Evolutionary conservation across 2,888 invertebrate species (phyloP).

Genomic region (Archaeoteleia sp.): DNA sequence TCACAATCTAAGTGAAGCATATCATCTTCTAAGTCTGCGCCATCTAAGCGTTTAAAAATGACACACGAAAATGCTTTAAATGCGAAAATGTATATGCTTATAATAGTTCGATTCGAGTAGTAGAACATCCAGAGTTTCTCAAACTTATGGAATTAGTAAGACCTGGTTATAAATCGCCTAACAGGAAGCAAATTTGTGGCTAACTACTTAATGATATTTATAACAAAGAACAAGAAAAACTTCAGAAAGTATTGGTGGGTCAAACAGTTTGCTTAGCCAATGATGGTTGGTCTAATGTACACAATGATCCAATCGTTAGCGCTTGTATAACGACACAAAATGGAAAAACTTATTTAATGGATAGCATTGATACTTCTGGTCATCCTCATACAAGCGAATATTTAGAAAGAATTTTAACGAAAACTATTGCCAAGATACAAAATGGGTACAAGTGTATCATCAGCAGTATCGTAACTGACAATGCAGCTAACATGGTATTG

Average conservation of each 20-base stretch:
- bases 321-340: conserved; percentile 21
- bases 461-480: conserved; percentile 1
- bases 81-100: conserved; percentile 27
- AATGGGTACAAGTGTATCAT: background rate
- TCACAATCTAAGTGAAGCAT: too few species aligned
- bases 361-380: conserved; percentile 31
- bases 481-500: conserved; percentile 1
- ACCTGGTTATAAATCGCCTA: conserved; percentile 35
- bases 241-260: background rate
- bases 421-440: background rate
- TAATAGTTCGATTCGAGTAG: conserved; percentile 13
- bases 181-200: conserved; percentile 19
- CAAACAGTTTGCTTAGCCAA: background rate
- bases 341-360: conserved; percentile 25
- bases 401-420: conserved; percentile 21
- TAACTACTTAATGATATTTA: conserved; percentile 20
- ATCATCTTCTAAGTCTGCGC: too few species aligned
- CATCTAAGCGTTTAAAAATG: too few species aligned
- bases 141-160: conserved; percentile 11
- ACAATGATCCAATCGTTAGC: conserved; percentile 25
- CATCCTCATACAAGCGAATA: conserved; percentile 29
- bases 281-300: background rate
- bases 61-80: too few species aligned
- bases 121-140: conserved; percentile 18
- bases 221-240: conserved; percentile 1